These are phyloP conservation scores for Ictalurus punctatus DNA, from an alignment of 2,113 vertebrate genomes.

Conservation along the genomic window DNA sequence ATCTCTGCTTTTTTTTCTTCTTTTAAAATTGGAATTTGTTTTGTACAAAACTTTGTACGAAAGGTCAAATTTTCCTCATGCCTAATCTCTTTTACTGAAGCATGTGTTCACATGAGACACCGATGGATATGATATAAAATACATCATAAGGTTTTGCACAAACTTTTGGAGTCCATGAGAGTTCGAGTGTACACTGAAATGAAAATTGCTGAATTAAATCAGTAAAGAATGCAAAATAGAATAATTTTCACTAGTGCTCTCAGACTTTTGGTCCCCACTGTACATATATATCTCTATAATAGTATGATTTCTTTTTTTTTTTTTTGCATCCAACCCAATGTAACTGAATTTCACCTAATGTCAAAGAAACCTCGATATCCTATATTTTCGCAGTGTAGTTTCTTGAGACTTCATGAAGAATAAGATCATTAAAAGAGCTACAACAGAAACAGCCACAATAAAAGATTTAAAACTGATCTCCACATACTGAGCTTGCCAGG, in stretches of 20 bases:
- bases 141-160: neutral
- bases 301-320: neutral
- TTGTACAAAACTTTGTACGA: too few relatives aligned
- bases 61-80: too few relatives aligned
- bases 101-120: neutral
- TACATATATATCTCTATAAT: neutral
- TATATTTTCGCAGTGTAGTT: slow-evolving; percentile 20
- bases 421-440: slow-evolving; percentile 9
- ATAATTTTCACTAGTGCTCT: neutral
- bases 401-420: slow-evolving; percentile 46
- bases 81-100: neutral
- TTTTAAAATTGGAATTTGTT: too few relatives aligned
- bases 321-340: neutral
- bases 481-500: neutral
- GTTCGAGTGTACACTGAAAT: neutral
- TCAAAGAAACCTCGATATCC: neutral
- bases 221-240: neutral
- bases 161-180: neutral
- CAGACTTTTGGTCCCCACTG: neutral
- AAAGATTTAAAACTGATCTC: neutral
- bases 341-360: slow-evolving; percentile 35
- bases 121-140: neutral
- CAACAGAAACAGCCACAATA: neutral
- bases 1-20: too few relatives aligned
- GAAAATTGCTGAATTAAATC: neutral